Evolutionary conservation across 2,113 vertebrate species (phyloP), one percentile per base, ranked within the genome.

Genomic region (Casuarius casuarius): DNA sequence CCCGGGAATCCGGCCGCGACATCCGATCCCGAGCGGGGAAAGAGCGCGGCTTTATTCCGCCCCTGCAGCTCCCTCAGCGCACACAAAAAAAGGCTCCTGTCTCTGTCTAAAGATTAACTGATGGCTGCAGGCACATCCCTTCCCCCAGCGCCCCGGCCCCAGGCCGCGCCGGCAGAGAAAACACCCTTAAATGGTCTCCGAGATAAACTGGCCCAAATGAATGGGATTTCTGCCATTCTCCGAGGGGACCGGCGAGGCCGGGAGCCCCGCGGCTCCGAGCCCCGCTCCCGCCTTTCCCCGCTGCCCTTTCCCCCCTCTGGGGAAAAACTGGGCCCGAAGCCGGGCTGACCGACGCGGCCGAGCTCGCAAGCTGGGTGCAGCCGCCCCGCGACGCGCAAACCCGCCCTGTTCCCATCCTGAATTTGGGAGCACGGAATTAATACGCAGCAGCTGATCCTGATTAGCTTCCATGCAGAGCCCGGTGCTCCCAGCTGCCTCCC

Each of bases 31-130:
- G 46, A 81, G 58, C 20, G 3, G 42, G 28, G 83, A 88, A 83
- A 94, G 76, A 93, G 84, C 87, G 86, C 0, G 28, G 86, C 86
- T 95, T 95, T 94, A 87, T 96, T 90, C 95, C 80, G 44, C 31
- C 89, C 86, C 80, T 90, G 82, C 66, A 96, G 48, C 89, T 88
- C 95, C 94, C 90, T 86, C 72, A 90, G 87, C 13, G 23, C 68
- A 65, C 91, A 94, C 86, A 92, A 95, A 94, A 95, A 84, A 90
- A 94, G 90, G 93, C 94, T 94, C 94, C 97, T 96, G 96, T 96
- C 95, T 97, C 96, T 94, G 96, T 95, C 80, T 97, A 94, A 97
- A 97, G 95, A 96, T 97, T 97, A 97, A 97, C 95, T 87, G 97
- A 95, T 95, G 95, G 91, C 95, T 88, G 58, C 86, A 95, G 96